Evolutionary conservation across 2,113 vertebrate genomes (phyloP).

Genomic region (Campylomormyrus numenius): DNA sequence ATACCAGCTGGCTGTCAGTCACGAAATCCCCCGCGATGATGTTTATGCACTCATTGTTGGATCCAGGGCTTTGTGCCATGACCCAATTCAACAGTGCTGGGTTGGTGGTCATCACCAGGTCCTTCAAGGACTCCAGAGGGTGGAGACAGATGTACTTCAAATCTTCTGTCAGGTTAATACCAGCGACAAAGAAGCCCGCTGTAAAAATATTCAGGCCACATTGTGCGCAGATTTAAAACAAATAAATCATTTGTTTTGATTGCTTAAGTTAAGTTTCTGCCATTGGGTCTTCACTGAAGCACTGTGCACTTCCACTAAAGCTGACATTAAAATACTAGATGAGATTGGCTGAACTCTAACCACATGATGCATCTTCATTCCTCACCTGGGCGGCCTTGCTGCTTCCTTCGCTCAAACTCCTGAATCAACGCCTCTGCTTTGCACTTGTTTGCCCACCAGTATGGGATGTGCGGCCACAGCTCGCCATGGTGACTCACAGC

Average conservation of each 20-base stretch:
- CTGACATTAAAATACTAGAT: not conserved
- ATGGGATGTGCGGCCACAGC: conserved; percentile 63
- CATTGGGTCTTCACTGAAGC: not conserved
- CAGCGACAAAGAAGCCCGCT: conserved; percentile 67
- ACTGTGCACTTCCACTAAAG: not conserved
- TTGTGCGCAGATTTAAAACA: not conserved
- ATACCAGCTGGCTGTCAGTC: conserved; percentile 54
- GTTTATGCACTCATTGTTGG: conserved; percentile 47
- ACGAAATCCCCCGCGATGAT: conserved; percentile 69
- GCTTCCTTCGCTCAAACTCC: conserved; percentile 59
- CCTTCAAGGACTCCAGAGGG: conserved; percentile 62
- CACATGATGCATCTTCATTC: not conserved
- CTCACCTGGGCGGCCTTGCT: conserved; percentile 59
- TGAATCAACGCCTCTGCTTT: conserved; percentile 60
- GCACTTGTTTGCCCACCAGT: conserved; percentile 72
- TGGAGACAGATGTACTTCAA: conserved; percentile 67
- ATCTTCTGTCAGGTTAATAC: conserved; percentile 68
- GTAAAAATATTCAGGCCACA: conserved; percentile 10
- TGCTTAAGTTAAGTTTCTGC: not conserved
- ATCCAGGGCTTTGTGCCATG: conserved; percentile 53
- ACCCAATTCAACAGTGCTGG: conserved; percentile 60
- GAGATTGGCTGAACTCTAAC: not conserved
- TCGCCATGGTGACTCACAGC: conserved; percentile 41
- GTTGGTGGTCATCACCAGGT: conserved; percentile 62
- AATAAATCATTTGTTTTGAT: not conserved